Base-by-base conservation (phyloP, 2,113 vertebrate species). In the Oreochromis spilurus region DNA sequence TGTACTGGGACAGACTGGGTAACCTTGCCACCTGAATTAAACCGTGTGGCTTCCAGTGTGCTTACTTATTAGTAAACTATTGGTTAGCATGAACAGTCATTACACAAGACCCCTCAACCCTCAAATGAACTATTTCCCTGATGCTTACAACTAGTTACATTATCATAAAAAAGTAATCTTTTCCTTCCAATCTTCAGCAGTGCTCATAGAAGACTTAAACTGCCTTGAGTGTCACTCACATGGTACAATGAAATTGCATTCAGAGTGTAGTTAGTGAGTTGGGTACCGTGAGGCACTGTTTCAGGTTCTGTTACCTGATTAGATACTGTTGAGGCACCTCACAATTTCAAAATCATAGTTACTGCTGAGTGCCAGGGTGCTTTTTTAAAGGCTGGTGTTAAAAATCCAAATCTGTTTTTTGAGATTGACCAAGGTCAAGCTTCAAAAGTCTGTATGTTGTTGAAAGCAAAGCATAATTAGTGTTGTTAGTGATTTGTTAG, bases 161-260 rank as follows among this genome's bases (percentile, higher is more conserved):
- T 79, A 81, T 58, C 38, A 60, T 87, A 88, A 90, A 87, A 92
- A 55, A 79, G 17, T 13, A 52, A 88, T 85, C 67, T 65, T 58
- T 55, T 78, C 80, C 11, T 40, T 24, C 83, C 45, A 24, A 21
- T 89, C 70, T 83, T 38, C 67, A 65, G 54, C 29, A 48, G 31
- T 1, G 5, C 45, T 88, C 34, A 83, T 84, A 36, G 57, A 86
- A 40, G 53, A 84, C 81, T 62, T 70, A 85, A 60, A 79, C 53
- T 62, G 55, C n/a, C 70, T 70, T 60, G 79, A 82, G 57, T 67
- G 55, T 75, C 75, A 81, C 72, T 84, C 45, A 84, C 60, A 77
- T 19, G 19, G 43, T 75, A 83, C 83, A 62, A 16, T 84, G 77
- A 84, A 14, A 8, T 58, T 4, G 14, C 38, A 80, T 81, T 36